Evolutionary conservation across 2,113 vertebrate species (phyloP).

Genomic region (Tachycineta bicolor): DNA sequence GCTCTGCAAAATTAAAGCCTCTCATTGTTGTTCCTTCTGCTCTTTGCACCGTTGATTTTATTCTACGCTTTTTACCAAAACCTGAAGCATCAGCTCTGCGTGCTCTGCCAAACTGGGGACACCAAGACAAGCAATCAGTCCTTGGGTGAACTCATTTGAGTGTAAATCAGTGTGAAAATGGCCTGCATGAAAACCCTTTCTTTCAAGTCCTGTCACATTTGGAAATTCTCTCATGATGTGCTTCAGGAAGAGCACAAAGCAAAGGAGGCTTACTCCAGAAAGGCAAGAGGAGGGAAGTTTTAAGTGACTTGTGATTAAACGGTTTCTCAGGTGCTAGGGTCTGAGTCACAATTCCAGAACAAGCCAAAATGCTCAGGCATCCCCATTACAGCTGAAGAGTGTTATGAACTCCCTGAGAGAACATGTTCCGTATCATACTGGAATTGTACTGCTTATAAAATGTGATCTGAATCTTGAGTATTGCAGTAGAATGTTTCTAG

Average conservation of each 20-base stretch:
- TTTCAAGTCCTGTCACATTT: not conserved
- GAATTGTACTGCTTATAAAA: not conserved
- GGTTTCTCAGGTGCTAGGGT: not conserved
- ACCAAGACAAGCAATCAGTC: not conserved
- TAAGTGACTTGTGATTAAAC: not conserved
- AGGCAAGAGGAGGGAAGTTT: not conserved
- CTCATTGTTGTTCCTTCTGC: not conserved
- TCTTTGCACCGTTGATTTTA: not conserved
- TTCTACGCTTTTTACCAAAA: not conserved
- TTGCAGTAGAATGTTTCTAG: not conserved
- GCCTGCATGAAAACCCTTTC: not conserved
- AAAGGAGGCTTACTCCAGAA: not conserved
- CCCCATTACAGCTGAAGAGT: not conserved
- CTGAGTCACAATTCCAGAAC: not conserved
- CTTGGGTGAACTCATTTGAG: not conserved
- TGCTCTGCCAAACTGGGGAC: not conserved
- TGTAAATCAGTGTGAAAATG: not conserved
- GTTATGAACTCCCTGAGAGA: not conserved
- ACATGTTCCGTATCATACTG: not conserved
- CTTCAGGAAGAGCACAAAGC: not conserved
- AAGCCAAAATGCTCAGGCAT: not conserved
- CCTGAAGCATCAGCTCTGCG: not conserved
- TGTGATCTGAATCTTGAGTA: not conserved
- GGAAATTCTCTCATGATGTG: not conserved
- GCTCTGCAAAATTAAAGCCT: not conserved